Base-by-base conservation (phyloP, 2,888 invertebrate genomes). In the Marronus borbonicus region DNA sequence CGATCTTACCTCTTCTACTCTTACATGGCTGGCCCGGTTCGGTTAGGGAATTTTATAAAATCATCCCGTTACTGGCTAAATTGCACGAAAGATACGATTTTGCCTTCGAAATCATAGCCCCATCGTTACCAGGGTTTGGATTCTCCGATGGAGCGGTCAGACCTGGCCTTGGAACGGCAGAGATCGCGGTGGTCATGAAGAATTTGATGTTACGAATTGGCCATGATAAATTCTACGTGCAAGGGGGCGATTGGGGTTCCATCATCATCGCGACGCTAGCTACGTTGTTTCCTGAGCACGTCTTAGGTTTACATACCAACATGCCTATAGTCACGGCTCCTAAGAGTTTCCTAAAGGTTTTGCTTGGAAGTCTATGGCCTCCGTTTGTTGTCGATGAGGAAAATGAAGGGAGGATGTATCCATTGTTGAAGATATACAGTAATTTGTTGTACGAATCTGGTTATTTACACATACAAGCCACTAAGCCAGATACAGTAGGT, bases 21-120 rank as follows among this genome's bases (percentile, higher is more conserved):
- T 87, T 95, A 17, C 97, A 97, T 85, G 97, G 97, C 52, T 97
- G 97, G 97, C 97, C 97, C 0, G 96, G 97, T 0, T 96, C 95
- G 0, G 91, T 97, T 0, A 89, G 93, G 17, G 97, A 97, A 88
- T 97, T 96, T 88, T 94, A 94, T 84, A 92, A 93, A 69, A 87
- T 95, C 0, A 93, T 96, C 66, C 95, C 95, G 0, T 85, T 92
- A 58, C 88, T 96, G 12, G 87, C 86, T 0, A 92, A 91, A 0
- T 89, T 89, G 0, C 88, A 89, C 62, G 83, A 88, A 0, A 91
- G 89, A 0, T 86, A 89, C 50, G 89, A 92, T 80, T 93, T 93
- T 81, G 93, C 92, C 0, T 94, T 94, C 83, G 94, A 94, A 86
- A 88, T 93, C 75, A 90, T 94, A 10, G 91, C 91, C 0, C 90